Percentiles rank a stretch among this genome's conserved stretches.
These are phyloP conservation scores for Tetraneura akinire DNA, from an alignment of 1,140 invertebrate species.

Conservation along the genomic window DNA sequence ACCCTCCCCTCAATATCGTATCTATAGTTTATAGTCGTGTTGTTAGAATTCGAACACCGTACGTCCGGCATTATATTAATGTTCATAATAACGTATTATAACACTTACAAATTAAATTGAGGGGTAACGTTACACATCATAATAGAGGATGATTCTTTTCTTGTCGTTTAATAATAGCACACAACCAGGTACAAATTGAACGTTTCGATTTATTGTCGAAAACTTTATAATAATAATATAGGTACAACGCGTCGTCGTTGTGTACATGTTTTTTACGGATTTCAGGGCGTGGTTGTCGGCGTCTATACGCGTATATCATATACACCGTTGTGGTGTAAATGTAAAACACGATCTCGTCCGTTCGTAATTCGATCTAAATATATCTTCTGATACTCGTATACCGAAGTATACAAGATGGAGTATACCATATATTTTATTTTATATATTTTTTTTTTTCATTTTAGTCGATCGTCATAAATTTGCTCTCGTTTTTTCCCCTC, in stretches of 20 bases:
- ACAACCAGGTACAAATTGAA: neutral
- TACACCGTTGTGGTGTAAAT: neutral
- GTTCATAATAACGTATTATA: too few species aligned
- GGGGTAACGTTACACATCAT: too few species aligned
- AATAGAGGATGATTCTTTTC: too few species aligned
- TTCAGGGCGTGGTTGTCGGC: neutral
- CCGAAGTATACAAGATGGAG: neutral
- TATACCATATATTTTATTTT: neutral
- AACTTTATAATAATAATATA: neutral
- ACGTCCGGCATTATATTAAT: too few species aligned
- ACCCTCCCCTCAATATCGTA: too few species aligned
- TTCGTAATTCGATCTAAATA: conserved; percentile 19
- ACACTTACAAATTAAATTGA: too few species aligned
- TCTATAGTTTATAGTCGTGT: too few species aligned
- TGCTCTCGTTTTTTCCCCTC: neutral
- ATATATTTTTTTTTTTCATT: neutral
- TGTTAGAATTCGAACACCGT: too few species aligned
- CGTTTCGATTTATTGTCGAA: neutral
- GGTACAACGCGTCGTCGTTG: neutral
- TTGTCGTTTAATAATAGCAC: too few species aligned
- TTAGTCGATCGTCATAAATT: neutral
- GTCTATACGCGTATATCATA: too few species aligned
- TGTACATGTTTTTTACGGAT: neutral
- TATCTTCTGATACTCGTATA: neutral
- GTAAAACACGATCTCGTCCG: neutral